Percentiles rank a stretch among this genome's conserved stretches.
Evolutionary conservation across 2,888 invertebrate genomes (phyloP).

Genomic region (Scelioninae gen. 1): DNA sequence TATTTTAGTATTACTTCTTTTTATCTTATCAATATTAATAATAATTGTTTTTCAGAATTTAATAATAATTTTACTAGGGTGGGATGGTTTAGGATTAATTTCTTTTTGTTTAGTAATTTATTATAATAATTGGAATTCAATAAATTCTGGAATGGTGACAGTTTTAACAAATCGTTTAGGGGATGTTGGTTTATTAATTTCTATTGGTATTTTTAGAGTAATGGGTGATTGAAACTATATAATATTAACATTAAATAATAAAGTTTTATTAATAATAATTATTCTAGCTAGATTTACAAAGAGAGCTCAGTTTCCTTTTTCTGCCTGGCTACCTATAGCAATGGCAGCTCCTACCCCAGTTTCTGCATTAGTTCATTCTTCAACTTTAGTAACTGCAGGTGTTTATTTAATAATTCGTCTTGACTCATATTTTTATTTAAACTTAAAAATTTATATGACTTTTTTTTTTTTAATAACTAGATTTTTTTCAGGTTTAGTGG

Average conservation of each 20-base stretch:
- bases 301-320: constrained; percentile 93
- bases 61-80: constrained; percentile 89
- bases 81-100: constrained; percentile 89
- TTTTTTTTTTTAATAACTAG: constrained; percentile 84
- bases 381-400: constrained; percentile 91
- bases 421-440: neutral
- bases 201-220: constrained; percentile 57
- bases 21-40: constrained; percentile 89
- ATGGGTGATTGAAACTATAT: constrained; percentile 80
- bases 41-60: constrained; percentile 89
- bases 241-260: constrained; percentile 82
- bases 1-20: constrained; percentile 88
- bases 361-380: constrained; percentile 91
- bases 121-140: constrained; percentile 89
- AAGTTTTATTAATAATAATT: constrained; percentile 76
- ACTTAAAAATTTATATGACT: constrained; percentile 77
- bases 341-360: constrained; percentile 92
- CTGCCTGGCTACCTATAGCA: constrained; percentile 90
- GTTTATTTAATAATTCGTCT: constrained; percentile 89
- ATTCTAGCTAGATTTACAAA: constrained; percentile 88
- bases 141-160: constrained; percentile 90
- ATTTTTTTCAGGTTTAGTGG: constrained; percentile 87
- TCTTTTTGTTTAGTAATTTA: constrained; percentile 91
- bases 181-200: constrained; percentile 70
- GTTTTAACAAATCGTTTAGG: constrained; percentile 88